Conservation (phyloP, 2,797 vertebrate genomes). For the Pipistrellus pipistrellus region DNA sequence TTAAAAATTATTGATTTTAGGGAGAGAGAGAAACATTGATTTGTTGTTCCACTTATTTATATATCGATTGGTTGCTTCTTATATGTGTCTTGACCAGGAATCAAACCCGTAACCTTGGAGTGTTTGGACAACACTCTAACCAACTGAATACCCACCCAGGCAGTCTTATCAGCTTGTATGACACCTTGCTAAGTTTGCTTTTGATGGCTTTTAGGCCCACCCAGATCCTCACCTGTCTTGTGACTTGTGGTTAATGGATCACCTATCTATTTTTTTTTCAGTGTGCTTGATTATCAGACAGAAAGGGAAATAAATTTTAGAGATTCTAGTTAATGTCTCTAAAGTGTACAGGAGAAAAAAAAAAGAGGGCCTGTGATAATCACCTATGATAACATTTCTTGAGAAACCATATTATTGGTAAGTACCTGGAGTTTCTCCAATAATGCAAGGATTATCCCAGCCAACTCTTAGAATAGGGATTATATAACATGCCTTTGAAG, state of each 20-base stretch:
- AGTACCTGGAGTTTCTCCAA: slow-evolving; percentile 80
- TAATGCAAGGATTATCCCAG: slow-evolving; percentile 40
- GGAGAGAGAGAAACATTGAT: not conserved
- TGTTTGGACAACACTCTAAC: not conserved
- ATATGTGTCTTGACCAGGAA: not conserved
- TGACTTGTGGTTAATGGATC: slow-evolving; percentile 59
- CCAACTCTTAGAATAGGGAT: slow-evolving; percentile 28
- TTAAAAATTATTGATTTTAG: not conserved
- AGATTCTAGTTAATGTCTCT: slow-evolving; percentile 61
- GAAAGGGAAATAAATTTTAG: slow-evolving; percentile 21
- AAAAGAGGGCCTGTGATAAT: slow-evolving; percentile 57
- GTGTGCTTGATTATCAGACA: slow-evolving; percentile 55
- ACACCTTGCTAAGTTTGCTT: slow-evolving; percentile 32
- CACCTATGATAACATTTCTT: slow-evolving; percentile 72
- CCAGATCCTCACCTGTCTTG: slow-evolving; percentile 27
- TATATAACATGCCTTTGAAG: slow-evolving; percentile 16
- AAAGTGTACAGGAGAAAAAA: slow-evolving; percentile 50
- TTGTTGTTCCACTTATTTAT: not conserved
- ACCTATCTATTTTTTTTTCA: slow-evolving; percentile 28
- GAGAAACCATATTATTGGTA: slow-evolving; percentile 72
- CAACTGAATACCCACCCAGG: not conserved
- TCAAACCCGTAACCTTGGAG: not conserved
- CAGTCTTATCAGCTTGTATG: slow-evolving; percentile 40
- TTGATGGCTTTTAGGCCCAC: slow-evolving; percentile 41
- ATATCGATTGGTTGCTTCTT: not conserved